Evolutionary conservation across 2,888 invertebrate genomes (phyloP).

Genomic region (Cephus sareptanus): DNA sequence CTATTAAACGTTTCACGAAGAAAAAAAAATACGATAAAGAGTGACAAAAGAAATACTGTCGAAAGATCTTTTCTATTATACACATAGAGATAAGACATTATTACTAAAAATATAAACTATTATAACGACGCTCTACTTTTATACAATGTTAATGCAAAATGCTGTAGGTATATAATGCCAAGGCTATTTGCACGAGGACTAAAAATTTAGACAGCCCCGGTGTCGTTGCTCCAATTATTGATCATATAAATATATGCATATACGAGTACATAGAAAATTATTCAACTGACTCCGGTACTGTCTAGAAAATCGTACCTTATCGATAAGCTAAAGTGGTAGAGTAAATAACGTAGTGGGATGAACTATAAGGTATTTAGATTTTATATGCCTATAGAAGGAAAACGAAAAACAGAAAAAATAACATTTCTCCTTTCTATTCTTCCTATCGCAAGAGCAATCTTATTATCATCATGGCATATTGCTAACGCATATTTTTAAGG

Average conservation of each 20-base stretch:
- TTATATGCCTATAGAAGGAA: background rate
- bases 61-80: background rate
- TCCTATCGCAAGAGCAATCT: slow-evolving; percentile 8
- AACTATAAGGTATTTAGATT: background rate
- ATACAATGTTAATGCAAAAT: background rate
- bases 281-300: background rate
- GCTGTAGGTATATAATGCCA: background rate
- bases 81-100: background rate
- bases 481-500: background rate
- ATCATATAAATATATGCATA: background rate
- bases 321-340: background rate
- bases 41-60: background rate
- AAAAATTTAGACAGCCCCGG: background rate
- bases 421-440: slow-evolving; percentile 14
- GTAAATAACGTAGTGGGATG: background rate
- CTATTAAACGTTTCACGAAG: background rate
- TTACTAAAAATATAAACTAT: background rate
- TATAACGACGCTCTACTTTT: background rate
- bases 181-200: background rate
- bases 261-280: background rate
- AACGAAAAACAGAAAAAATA: background rate
- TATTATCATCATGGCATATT: background rate
- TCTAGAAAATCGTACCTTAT: background rate
- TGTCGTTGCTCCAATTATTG: background rate
- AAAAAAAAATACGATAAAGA: background rate